Conservation (phyloP, 2,113 vertebrate species). For the Sporophila hypoxantha region DNA sequence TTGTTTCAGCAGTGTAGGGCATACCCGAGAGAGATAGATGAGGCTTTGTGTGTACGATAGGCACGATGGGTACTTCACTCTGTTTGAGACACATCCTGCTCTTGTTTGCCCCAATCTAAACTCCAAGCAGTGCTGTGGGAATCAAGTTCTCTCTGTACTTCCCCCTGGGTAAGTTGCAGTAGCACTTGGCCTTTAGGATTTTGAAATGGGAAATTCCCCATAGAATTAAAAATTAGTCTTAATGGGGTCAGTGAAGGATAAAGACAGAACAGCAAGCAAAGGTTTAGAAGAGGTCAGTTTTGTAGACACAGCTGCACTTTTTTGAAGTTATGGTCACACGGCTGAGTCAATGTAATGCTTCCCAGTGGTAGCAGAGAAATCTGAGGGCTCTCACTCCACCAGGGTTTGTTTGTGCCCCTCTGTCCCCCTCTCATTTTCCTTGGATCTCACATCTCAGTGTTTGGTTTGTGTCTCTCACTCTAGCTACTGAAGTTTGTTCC, state of each 20-base stretch:
- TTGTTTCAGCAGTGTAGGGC: conserved; percentile 22
- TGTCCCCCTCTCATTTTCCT: background rate
- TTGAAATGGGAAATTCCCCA: conserved; percentile 37
- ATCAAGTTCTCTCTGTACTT: conserved; percentile 13
- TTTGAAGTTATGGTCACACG: background rate
- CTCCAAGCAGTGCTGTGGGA: background rate
- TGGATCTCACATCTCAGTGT: background rate
- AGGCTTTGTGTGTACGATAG: conserved; percentile 16
- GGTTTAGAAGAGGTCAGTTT: conserved; percentile 29
- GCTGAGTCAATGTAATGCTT: background rate
- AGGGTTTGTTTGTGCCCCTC: background rate
- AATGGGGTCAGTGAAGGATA: conserved; percentile 6
- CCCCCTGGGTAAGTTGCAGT: background rate
- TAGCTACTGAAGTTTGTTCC: conserved; percentile 95
- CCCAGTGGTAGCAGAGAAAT: background rate
- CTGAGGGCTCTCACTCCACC: background rate
- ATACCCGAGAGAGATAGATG: conserved; percentile 9
- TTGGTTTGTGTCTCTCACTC: conserved; percentile 6
- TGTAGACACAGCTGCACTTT: conserved; percentile 40
- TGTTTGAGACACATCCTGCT: conserved; percentile 2
- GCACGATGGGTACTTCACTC: background rate
- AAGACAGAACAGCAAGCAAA: conserved; percentile 4
- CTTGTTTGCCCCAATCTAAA: background rate
- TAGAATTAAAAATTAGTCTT: conserved; percentile 7
- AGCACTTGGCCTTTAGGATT: conserved; percentile 5